Conservation (phyloP, 2,797 vertebrate genomes). For the Semaprochilodus insignis region DNA sequence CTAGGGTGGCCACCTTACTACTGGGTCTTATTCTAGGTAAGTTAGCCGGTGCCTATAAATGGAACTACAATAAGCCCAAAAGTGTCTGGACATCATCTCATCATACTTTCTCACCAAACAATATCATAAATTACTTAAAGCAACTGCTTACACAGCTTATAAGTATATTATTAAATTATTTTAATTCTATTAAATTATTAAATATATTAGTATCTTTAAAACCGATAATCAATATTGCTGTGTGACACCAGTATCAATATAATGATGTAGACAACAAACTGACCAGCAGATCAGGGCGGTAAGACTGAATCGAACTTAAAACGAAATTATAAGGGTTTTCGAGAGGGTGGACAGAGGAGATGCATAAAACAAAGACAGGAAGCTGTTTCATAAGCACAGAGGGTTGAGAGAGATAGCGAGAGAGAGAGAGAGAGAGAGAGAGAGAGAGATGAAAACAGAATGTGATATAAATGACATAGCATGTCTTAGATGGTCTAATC, state of each 20-base stretch:
- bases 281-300: neutral
- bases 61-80: too few relatives aligned
- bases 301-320: neutral
- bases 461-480: conserved; percentile 51
- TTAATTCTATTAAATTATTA: too few relatives aligned
- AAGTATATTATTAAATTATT: too few relatives aligned
- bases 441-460: conserved; percentile 49
- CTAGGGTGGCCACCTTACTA: too few relatives aligned
- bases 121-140: too few relatives aligned
- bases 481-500: conserved; percentile 45
- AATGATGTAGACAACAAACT: neutral
- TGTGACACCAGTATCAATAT: neutral
- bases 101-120: too few relatives aligned
- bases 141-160: too few relatives aligned
- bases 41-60: too few relatives aligned
- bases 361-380: neutral
- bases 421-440: conserved; percentile 42
- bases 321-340: neutral
- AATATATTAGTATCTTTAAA: too few relatives aligned
- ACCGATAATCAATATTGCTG: neutral
- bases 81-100: too few relatives aligned
- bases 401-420: neutral
- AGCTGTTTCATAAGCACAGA: neutral
- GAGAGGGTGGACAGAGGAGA: neutral
- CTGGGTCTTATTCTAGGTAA: too few relatives aligned